phyloP scores from a whole-genome alignment of 2,888 invertebrate genomes.

The Entomobrya proxima region DNA sequence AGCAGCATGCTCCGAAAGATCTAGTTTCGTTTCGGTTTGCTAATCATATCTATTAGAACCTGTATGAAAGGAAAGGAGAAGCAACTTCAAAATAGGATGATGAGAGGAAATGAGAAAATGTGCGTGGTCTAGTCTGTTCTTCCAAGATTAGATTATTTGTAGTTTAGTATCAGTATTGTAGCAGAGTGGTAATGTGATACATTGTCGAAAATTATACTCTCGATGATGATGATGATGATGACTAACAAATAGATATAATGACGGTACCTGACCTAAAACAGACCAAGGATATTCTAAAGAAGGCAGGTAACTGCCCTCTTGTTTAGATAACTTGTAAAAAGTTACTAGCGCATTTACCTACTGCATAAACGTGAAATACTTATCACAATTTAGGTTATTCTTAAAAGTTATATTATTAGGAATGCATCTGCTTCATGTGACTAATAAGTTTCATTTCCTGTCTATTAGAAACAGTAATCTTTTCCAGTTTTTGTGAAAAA shows the following conservation, averaged over 20 bases:
- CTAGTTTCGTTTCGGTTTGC: constrained; percentile 63
- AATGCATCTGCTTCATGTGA: constrained; percentile 16
- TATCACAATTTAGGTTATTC: neutral
- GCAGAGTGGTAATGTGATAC: constrained; percentile 37
- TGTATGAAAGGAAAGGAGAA: neutral
- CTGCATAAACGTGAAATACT: too few relatives aligned
- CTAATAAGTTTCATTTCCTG: constrained; percentile 46
- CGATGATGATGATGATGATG: neutral
- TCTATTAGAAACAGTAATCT: neutral
- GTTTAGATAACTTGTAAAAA: neutral
- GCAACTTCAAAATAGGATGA: constrained; percentile 6
- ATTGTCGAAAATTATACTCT: constrained; percentile 14
- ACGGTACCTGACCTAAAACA: constrained; percentile 52
- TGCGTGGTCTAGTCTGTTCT: neutral
- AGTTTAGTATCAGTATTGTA: neutral
- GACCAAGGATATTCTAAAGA: neutral
- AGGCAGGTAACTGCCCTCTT: constrained; percentile 58
- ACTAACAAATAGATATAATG: neutral
- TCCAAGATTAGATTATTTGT: constrained; percentile 19
- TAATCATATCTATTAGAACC: constrained; percentile 12
- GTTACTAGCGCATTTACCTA: too few relatives aligned
- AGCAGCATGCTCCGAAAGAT: constrained; percentile 38
- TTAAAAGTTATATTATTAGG: constrained; percentile 13
- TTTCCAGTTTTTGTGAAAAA: constrained; percentile 19
- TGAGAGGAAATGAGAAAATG: constrained; percentile 60